A percentile compares a stretch with the other conserved stretches of the same genome.
phyloP scores from a whole-genome alignment of 2,888 invertebrate species.

The Drosophila lacicola region DNA sequence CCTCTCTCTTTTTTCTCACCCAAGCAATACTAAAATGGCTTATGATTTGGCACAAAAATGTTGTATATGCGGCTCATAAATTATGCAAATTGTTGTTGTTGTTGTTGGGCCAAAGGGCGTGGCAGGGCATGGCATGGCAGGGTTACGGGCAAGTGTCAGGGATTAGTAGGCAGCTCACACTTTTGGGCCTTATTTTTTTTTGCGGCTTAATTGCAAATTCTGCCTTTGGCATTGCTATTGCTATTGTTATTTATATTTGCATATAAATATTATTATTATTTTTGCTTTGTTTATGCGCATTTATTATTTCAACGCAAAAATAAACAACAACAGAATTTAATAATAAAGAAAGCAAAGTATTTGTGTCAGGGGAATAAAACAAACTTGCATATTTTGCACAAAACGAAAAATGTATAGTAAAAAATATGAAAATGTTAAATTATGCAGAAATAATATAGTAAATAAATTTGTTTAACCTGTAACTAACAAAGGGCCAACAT shows the following conservation, averaged over 20 bases:
- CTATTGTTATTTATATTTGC: constrained; percentile 26
- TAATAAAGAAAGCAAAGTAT: constrained; percentile 20
- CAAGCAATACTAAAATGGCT: constrained; percentile 10
- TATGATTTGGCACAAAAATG: constrained; percentile 22
- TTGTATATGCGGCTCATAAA: constrained; percentile 38
- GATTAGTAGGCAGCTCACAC: constrained; percentile 29
- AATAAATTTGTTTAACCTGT: constrained; percentile 29
- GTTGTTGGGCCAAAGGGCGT: constrained; percentile 1
- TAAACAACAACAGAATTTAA: not conserved
- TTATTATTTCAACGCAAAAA: constrained; percentile 29
- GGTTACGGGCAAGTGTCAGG: constrained; percentile 6
- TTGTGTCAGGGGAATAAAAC: constrained; percentile 24
- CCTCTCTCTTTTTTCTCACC: not conserved
- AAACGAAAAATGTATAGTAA: constrained; percentile 8
- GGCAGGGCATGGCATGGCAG: constrained; percentile 10
- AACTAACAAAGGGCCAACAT: not conserved
- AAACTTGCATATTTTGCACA: constrained; percentile 16
- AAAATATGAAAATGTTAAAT: constrained; percentile 28
- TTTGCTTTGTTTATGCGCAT: constrained; percentile 25
- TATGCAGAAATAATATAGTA: constrained; percentile 34
- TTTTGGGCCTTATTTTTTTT: constrained; percentile 4
- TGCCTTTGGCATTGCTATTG: constrained; percentile 24
- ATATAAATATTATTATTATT: constrained; percentile 23
- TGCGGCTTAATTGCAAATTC: constrained; percentile 6
- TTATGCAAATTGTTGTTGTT: constrained; percentile 54